Evolutionary conservation across 2,797 vertebrate genomes (phyloP).

Genomic region (Austrolebias charrua): DNA sequence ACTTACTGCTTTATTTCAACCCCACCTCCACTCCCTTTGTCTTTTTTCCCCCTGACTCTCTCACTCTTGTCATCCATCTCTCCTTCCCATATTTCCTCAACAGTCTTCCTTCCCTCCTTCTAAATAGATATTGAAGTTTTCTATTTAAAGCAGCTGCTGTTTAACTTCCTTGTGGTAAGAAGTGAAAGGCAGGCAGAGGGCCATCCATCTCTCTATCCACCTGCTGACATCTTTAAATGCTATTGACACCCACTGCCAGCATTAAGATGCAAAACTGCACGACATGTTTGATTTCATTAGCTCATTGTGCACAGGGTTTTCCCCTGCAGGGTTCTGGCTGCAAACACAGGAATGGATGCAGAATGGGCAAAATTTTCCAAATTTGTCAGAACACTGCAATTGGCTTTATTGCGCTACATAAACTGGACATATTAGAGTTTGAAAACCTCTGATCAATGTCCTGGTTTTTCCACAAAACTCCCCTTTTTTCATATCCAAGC

Average conservation of each 20-base stretch:
- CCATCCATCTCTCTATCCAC: constrained; percentile 80
- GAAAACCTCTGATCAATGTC: neutral
- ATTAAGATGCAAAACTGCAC: constrained; percentile 80
- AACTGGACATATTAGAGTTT: constrained; percentile 4
- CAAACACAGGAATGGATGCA: constrained; percentile 58
- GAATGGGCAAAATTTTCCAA: constrained; percentile 59
- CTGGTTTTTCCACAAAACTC: neutral
- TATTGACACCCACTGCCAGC: constrained; percentile 75
- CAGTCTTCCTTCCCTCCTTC: constrained; percentile 45
- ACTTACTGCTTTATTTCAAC: constrained; percentile 72
- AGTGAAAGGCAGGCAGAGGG: constrained; percentile 76
- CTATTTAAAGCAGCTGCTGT: constrained; percentile 76
- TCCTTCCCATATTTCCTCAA: constrained; percentile 33
- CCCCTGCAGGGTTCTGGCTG: constrained; percentile 53
- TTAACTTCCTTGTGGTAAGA: constrained; percentile 73
- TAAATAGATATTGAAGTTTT: constrained; percentile 82
- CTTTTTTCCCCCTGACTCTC: constrained; percentile 23
- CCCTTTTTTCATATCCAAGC: neutral
- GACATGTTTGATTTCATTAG: constrained; percentile 79
- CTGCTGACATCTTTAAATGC: constrained; percentile 79
- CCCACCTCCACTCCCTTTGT: constrained; percentile 41
- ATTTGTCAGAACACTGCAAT: constrained; percentile 48
- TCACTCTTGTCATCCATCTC: constrained; percentile 26
- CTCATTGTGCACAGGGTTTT: constrained; percentile 66
- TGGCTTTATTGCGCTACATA: constrained; percentile 16